Evolutionary conservation across 2,888 invertebrate genomes (phyloP).

Genomic region (Brachycybe producta): DNA sequence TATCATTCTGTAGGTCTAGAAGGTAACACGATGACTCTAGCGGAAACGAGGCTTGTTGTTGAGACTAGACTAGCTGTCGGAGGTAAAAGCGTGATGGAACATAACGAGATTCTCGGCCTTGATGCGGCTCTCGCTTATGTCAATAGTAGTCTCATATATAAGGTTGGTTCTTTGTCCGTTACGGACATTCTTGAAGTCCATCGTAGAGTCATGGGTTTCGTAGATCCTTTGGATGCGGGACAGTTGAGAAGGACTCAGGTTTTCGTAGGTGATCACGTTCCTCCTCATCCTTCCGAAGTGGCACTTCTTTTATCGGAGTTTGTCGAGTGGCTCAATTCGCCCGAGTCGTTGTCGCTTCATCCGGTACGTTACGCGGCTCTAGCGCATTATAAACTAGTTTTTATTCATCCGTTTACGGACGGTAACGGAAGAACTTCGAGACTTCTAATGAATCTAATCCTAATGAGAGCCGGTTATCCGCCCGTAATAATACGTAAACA

Average conservation of each 20-base stretch:
- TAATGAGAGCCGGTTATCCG: constrained; percentile 86
- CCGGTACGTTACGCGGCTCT: constrained; percentile 88
- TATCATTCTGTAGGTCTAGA: constrained; percentile 96
- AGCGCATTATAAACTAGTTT: constrained; percentile 91
- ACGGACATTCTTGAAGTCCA: constrained; percentile 87
- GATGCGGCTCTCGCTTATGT: constrained; percentile 92
- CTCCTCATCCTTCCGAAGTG: constrained; percentile 73
- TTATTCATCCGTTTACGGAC: constrained; percentile 93
- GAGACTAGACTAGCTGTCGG: constrained; percentile 69
- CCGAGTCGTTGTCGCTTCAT: constrained; percentile 69
- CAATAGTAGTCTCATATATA: constrained; percentile 45
- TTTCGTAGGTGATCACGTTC: constrained; percentile 88
- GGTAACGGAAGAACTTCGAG: constrained; percentile 94
- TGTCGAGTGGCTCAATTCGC: constrained; percentile 78
- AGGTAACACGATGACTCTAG: constrained; percentile 89
- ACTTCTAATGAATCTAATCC: constrained; percentile 85
- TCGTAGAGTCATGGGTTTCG: constrained; percentile 80
- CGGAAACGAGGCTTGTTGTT: constrained; percentile 77
- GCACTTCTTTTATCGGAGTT: constrained; percentile 71
- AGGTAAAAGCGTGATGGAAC: constrained; percentile 87
- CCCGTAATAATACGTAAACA: constrained; percentile 87
- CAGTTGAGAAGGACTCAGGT: constrained; percentile 77
- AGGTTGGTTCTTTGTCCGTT: constrained; percentile 61
- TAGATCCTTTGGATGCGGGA: constrained; percentile 85
- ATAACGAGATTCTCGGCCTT: constrained; percentile 89